Percentiles rank a stretch among this genome's conserved stretches.
phyloP scores from a whole-genome alignment of 2,888 invertebrate genomes.

The Cybosia mesomella region DNA sequence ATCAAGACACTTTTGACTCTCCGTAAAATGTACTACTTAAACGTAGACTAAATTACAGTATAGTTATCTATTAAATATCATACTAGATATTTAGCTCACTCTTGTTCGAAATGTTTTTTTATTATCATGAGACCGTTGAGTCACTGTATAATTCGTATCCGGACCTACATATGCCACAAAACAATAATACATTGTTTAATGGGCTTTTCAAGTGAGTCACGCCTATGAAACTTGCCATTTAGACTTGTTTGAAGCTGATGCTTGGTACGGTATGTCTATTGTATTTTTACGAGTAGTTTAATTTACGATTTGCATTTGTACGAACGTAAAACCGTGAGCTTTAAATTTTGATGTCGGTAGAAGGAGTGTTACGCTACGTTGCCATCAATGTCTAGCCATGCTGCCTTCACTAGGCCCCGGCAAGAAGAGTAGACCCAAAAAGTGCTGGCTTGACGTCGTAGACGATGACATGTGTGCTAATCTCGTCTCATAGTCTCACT shows the following conservation, averaged over 20 bases:
- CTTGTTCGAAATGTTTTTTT: not conserved
- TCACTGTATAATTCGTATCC: not conserved
- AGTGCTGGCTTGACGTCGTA: too few relatives aligned
- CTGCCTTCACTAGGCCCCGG: too few relatives aligned
- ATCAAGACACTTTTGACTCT: too few relatives aligned
- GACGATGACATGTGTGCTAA: too few relatives aligned
- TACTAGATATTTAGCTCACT: not conserved
- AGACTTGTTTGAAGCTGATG: slow-evolving; percentile 28
- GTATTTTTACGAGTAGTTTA: too few relatives aligned
- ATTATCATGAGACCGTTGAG: not conserved
- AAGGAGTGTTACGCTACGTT: too few relatives aligned
- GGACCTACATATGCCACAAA: slow-evolving; percentile 10
- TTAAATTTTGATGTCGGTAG: too few relatives aligned
- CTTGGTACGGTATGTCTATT: not conserved
- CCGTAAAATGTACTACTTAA: not conserved
- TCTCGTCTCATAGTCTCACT: too few relatives aligned
- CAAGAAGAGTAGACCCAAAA: too few relatives aligned
- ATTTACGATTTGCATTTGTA: not conserved
- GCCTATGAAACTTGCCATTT: slow-evolving; percentile 28
- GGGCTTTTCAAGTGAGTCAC: slow-evolving; percentile 28
- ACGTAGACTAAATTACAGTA: not conserved
- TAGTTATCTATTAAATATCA: not conserved
- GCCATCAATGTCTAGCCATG: too few relatives aligned
- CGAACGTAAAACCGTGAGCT: too few relatives aligned
- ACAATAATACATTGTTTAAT: slow-evolving; percentile 25